Base-by-base conservation (phyloP, 2,888 invertebrate genomes). In the Glomeris marginata region DNA sequence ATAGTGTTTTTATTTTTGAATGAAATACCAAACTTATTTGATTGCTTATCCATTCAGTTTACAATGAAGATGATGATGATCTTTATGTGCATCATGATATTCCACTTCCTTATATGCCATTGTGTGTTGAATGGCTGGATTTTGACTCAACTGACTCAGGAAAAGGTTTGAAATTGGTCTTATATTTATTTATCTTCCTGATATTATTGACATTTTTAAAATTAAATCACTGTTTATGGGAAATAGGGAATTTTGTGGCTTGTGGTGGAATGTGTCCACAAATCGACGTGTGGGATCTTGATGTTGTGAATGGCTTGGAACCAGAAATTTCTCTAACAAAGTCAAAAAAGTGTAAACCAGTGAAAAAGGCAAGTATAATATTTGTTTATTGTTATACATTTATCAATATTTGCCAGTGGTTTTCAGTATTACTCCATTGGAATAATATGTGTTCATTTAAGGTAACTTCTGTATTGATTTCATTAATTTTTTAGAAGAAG, bases 281-380 rank as follows among this genome's bases (percentile, higher is more conserved):
- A 40, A 92, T 97, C 50, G 84, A 90, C 59, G 78, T 97, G n/a
- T 98, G 95, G 94, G 94, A 97, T 68, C 68, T 97, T 41, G 95
- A 97, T 68, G 75, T 97, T 52, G 80, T 94, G 56, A 88, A 95
- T 64, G 81, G 82, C 51, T 70, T 94, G 38, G 90, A 91, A 62
- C 91, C 97, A 1, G 81, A 82, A 0, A 84, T 82, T 63, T 80
- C 77, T 58, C 72, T 97, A 22, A 84, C 85, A 5, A 74, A 74
- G 54, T 81, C 79, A 59, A 76, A 77, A 2, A 81, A 74, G 62
- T 81, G 79, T 61, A 84, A 80, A 66, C 82, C 78, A 59, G 77
- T 79, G 56, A 77, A 61, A 18, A 48, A 41, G 33, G 41, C 41
- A 43, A 10, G 15, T 15, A 47, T 46, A 36, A 43, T 5, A 33